Base-by-base conservation (phyloP, 2,888 invertebrate species). In the Plagodis pulveraria region DNA sequence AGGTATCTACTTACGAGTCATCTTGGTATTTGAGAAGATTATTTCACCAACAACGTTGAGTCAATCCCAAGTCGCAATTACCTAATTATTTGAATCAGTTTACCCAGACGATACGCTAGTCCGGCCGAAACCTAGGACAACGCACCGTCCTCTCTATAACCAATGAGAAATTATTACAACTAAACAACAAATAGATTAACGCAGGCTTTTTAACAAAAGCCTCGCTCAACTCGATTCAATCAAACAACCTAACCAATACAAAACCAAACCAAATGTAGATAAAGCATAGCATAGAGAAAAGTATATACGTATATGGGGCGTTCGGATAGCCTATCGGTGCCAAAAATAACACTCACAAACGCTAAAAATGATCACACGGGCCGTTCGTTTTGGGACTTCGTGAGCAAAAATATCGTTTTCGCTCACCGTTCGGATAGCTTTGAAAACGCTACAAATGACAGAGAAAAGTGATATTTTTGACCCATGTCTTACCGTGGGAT, bases 101-200 rank as follows among this genome's bases (percentile, higher is more conserved):
- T 83, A 81, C 77, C 79, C 85, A 89, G 91, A 92, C 92, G 92
- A 92, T 91, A 92, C 92, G 92, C 90, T 90, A 86, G 87, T 83
- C 91, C 87, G 91, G 92, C 78, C 91, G 89, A 90, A 89, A 91
- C 92, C 92, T 88, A 85, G 85, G 88, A 91, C 90, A 89, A 91
- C 91, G 91, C 92, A 92, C 92, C 92, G 92, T 89, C 92, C 89
- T 81, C 73, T 78, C 77, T 84, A 72, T 79, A 70, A 70, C 80
- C 84, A 83, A 87, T 84, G 70, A 76, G 72, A 83, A 85, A 83
- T 70, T 71, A 85, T 10, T 40, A 81, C 83, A 79, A 82, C 71
- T 80, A 84, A 82, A 78, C 77, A 89, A 89, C 79, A 88, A 88
- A 82, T 74, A 12, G 34, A 50, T 22, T 22, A 22, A 50, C 74